These are phyloP conservation scores for Drosophila sechellia DNA, from an alignment of 1,140 invertebrate genomes.

Conservation along the genomic window DNA sequence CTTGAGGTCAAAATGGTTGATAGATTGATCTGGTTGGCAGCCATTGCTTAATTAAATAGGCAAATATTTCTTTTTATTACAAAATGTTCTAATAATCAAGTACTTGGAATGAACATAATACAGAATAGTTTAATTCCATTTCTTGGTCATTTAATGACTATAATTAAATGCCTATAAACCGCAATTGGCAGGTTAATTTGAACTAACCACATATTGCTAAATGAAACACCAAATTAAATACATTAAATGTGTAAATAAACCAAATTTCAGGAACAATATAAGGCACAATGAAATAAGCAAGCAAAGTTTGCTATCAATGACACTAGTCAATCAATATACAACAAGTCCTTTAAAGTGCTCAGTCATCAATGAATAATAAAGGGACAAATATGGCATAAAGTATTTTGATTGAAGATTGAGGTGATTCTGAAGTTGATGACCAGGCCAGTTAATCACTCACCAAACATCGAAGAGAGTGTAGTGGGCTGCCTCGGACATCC, in stretches of 20 bases:
- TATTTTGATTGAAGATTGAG: background rate
- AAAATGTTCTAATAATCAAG: background rate
- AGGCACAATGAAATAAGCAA: background rate
- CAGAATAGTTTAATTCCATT: background rate
- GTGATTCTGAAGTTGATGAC: background rate
- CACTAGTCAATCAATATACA: background rate
- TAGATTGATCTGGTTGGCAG: background rate
- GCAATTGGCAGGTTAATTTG: background rate
- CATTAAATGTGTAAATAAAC: background rate
- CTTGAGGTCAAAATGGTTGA: background rate
- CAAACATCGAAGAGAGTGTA: constrained; percentile 79
- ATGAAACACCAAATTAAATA: background rate
- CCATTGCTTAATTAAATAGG: background rate
- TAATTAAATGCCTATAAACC: background rate
- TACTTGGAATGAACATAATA: background rate
- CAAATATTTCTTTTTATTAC: background rate
- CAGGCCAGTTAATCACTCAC: constrained; percentile 43
- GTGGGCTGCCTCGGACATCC: constrained; percentile 49
- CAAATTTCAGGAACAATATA: background rate
- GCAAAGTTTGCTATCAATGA: background rate
- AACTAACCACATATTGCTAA: background rate
- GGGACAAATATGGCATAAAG: background rate
- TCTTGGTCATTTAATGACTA: background rate
- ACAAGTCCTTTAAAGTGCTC: background rate
- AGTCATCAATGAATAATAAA: background rate